Percentiles rank a stretch among this genome's conserved stretches.
These are phyloP conservation scores for Macropis europaea DNA, from an alignment of 2,888 invertebrate genomes.

Conservation along the genomic window DNA sequence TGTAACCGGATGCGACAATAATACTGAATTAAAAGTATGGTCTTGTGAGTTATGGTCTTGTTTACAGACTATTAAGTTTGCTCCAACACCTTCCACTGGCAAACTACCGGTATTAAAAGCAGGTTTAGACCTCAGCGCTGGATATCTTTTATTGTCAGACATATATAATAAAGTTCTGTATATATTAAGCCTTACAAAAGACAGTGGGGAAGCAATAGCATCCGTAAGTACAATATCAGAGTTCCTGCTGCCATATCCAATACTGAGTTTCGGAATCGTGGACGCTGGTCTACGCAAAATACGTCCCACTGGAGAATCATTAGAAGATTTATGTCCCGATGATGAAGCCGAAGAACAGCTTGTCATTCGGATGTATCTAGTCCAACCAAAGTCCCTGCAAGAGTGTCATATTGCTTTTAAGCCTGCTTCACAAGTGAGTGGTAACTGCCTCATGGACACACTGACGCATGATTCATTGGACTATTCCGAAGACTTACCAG, in stretches of 20 bases:
- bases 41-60: conserved; percentile 97
- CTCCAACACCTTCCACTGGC: conserved; percentile 80
- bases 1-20: conserved; percentile 93
- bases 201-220: conserved; percentile 83
- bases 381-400: conserved; percentile 94
- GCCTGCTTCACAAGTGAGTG: conserved; percentile 68
- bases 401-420: conserved; percentile 88
- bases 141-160: conserved; percentile 93
- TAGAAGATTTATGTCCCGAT: conserved; percentile 82
- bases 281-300: conserved; percentile 84
- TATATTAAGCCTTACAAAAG: conserved; percentile 87
- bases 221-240: conserved; percentile 90
- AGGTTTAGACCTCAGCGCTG: conserved; percentile 91
- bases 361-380: conserved; percentile 86
- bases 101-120: conserved; percentile 85
- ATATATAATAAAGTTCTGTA: conserved; percentile 92
- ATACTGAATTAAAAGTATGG: conserved; percentile 95
- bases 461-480: conserved; percentile 74
- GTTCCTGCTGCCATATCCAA: conserved; percentile 92
- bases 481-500: conserved; percentile 71
- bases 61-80: conserved; percentile 91
- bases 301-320: conserved; percentile 73
- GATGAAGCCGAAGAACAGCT: conserved; percentile 82
- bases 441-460: conserved; percentile 69
- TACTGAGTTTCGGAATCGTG: conserved; percentile 93